Conservation (phyloP, 2,113 vertebrate genomes). For the Megaceryle maxima region DNA sequence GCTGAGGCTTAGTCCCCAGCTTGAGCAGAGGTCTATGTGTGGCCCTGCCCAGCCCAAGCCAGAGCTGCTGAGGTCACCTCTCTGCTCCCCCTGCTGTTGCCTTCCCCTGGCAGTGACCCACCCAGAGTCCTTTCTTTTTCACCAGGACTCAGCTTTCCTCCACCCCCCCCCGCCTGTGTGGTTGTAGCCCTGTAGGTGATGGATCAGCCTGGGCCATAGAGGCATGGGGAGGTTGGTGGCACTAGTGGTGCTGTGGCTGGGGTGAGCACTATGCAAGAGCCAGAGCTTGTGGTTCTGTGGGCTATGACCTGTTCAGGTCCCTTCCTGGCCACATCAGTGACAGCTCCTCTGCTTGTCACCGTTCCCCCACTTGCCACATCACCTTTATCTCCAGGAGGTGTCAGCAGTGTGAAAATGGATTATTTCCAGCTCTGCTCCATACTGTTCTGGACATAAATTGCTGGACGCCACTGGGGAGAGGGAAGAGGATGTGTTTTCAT, state of each 20-base stretch:
- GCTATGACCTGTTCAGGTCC: neutral
- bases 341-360: neutral
- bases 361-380: neutral
- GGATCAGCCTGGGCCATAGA: neutral
- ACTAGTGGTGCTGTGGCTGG: neutral
- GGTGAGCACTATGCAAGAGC: neutral
- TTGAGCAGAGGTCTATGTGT: neutral
- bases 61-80: neutral
- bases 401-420: neutral
- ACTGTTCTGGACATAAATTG: neutral
- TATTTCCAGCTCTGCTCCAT: neutral
- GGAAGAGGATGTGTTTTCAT: neutral
- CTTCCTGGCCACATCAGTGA: neutral
- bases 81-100: neutral
- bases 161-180: rapidly evolving
- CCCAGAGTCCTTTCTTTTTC: neutral
- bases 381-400: neutral
- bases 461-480: neutral
- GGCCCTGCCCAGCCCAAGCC: neutral
- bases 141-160: neutral
- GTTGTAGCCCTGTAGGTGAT: neutral
- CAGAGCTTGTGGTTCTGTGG: neutral
- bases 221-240: neutral
- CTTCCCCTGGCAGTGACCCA: neutral
- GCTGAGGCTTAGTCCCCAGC: neutral